Evolutionary conservation across 2,113 vertebrate species (phyloP), one percentile per base, ranked within the genome.

Genomic region (Chascanopsetta lugubris): DNA sequence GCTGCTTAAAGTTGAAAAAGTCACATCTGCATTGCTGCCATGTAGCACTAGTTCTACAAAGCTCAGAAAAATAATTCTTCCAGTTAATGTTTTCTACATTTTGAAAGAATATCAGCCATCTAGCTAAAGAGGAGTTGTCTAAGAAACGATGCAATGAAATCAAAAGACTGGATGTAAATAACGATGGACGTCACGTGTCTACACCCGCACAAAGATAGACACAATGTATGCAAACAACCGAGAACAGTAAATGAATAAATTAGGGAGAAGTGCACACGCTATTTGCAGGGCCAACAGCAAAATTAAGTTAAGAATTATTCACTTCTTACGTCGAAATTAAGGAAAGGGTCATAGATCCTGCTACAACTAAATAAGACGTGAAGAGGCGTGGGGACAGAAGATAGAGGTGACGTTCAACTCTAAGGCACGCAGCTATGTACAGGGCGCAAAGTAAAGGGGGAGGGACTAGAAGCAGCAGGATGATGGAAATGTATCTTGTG

Each of bases 21-120:
- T 10, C 30, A 32, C 30, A 10, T 38, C 34, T 38, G 34, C 8
- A n/a, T 42, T 42, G 38, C 10, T 42, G 13, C n/a, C 17, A 42
- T 15, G 15, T 42, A 42, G n/a, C 34, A 1, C 13, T 1, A 38
- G 12, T 38, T 15, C 29, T 30, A 30, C 29, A 38, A 5, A 17
- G 12, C 15, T 55, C 30, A 43, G 21, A 70, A 56, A 50, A 30
- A 8, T 9, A 50, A 30, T 8, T 9, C 13, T 72, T 61, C 68
- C 58, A 71, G 61, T 48, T 42, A 22, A 55, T 62, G 54, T 30
- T 49, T 61, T 61, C 22, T 42, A 10, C 18, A 12, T n/a, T n/a
- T n/a, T n/a, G n/a, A n/a, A n/a, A n/a, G n/a, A n/a, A n/a, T n/a
- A n/a, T n/a, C n/a, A n/a, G n/a, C n/a, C n/a, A n/a, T n/a, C n/a